Conservation (phyloP, 2,113 vertebrate species). For the Oreochromis spilurus region DNA sequence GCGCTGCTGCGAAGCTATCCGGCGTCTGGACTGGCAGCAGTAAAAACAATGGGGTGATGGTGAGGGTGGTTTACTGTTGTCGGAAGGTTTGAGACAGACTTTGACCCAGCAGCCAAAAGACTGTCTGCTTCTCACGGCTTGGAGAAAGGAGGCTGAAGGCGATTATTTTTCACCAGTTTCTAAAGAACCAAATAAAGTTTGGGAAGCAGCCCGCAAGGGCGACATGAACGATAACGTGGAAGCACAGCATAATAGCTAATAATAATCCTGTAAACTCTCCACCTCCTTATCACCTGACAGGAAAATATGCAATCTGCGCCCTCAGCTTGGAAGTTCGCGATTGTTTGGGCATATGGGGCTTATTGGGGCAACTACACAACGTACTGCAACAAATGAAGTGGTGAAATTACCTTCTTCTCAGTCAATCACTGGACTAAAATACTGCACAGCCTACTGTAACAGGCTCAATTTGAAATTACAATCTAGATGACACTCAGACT, state of each 20-base stretch:
- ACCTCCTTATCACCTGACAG: not conserved
- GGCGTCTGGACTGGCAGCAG: constrained; percentile 35
- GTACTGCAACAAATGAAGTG: not conserved
- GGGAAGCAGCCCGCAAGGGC: not conserved
- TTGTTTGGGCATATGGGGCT: not conserved
- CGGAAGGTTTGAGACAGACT: constrained; percentile 36
- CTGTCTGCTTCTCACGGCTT: constrained; percentile 61
- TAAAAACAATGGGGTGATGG: constrained; percentile 51
- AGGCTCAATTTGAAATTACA: not conserved
- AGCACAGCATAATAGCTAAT: not conserved
- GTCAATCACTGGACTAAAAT: not conserved
- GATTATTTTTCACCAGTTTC: not conserved
- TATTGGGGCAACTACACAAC: not conserved
- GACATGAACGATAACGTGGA: not conserved
- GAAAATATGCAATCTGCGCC: not conserved
- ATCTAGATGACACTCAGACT: not conserved
- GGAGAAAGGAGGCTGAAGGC: not conserved
- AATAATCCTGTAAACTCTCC: not conserved
- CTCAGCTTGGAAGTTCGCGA: not conserved
- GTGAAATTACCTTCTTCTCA: not conserved
- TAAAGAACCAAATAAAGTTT: not conserved
- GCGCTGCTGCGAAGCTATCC: not conserved
- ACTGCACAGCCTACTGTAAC: not conserved
- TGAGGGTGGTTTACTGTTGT: constrained; percentile 46
- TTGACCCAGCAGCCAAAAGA: constrained; percentile 44